Base-by-base conservation (phyloP, 2,888 invertebrate genomes). In the Crioceris asparagi region DNA sequence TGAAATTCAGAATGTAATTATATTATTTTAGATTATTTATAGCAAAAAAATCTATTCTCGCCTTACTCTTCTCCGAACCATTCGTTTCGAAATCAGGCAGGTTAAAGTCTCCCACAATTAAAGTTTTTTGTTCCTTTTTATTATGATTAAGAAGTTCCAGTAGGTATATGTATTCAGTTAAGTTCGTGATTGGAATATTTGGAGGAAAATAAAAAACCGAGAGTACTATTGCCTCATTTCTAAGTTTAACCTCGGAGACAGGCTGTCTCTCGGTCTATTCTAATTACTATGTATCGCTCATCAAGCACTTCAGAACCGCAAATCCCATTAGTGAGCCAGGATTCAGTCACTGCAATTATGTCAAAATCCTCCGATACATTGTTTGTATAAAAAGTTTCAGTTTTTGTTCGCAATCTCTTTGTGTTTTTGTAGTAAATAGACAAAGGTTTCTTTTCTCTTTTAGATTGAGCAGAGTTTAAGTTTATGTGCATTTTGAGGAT, bases 341-440 rank as follows among this genome's bases (percentile, higher is more conserved):
- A 36, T 36, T 36, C 36, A 19, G 36, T 36, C n/a, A 36, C 36
- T 18, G 36, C 36, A 18, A 36, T 36, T 31, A 36, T 31, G 15
- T 36, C 36, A 36, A 3, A 36, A 11, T 36, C 36, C 21, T 36
- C 36, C 10, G 30, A 17, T 17, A 36, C 14, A 8, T 8, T 31
- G 11, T 31, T 36, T n/a, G 18, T 31, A 36, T 36, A 36, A 7
- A 36, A 31, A 11, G 6, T 10, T 3, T 25, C 26, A 36, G 36
- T 36, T 23, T 36, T 36, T 5, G 36, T 36, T 19, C 36, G 2
- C 17, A 36, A 16, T 5, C 36, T 17, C 15, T 31, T 5, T 36
- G 31, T 31, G 31, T 36, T 36, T 15, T 36, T 30, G 14, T 36
- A 36, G 15, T 36, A 36, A 7, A 25, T 3, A 4, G 4, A 11